phyloP scores from a whole-genome alignment of 2,113 vertebrate genomes.

The Sterna hirundo region DNA sequence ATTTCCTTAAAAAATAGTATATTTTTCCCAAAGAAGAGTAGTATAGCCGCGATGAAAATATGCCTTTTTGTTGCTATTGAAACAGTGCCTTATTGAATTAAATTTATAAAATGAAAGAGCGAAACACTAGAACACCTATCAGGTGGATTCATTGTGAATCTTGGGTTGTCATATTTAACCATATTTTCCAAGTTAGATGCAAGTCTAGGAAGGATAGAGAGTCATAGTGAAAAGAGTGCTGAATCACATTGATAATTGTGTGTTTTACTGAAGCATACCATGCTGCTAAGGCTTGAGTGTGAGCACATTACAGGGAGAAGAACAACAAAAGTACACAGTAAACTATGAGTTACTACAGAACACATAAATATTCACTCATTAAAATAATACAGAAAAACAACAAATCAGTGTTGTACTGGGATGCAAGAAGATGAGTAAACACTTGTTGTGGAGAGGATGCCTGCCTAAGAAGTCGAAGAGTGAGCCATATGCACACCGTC shows the following conservation, averaged over 20 bases:
- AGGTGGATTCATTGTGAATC: neutral
- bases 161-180: neutral
- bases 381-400: neutral
- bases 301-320: neutral
- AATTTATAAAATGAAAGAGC: neutral
- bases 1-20: neutral
- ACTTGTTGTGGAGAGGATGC: neutral
- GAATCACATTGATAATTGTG: neutral
- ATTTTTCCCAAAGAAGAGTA: neutral
- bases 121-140: neutral
- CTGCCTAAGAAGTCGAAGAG: neutral
- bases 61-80: neutral
- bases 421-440: neutral
- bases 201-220: neutral
- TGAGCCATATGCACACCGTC: neutral
- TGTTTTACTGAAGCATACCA: neutral
- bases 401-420: neutral
- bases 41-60: neutral
- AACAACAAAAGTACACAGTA: neutral
- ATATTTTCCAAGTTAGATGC: neutral
- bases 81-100: neutral
- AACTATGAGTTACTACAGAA: neutral
- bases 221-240: neutral
- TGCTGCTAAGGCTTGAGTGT: neutral
- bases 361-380: neutral